Conservation (phyloP, 2,888 invertebrate genomes). For the Macaria notata region DNA sequence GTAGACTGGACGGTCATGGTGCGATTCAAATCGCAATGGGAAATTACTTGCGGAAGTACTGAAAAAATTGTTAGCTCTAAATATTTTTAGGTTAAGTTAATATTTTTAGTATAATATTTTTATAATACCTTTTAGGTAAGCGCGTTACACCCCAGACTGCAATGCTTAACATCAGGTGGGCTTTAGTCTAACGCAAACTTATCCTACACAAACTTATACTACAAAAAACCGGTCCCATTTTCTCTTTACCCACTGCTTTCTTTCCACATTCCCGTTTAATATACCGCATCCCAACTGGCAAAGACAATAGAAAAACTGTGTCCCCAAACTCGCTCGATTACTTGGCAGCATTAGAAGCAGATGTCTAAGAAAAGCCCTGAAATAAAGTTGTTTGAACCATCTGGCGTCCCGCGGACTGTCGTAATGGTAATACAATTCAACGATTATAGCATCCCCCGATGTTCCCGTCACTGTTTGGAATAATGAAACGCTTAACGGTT, state of each 20-base stretch:
- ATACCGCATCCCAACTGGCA: too few relatives aligned
- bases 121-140: background rate
- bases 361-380: constrained; percentile 49
- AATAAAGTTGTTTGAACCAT: constrained; percentile 77
- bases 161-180: background rate
- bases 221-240: background rate
- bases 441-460: constrained; percentile 69
- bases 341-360: constrained; percentile 39
- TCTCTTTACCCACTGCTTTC: too few relatives aligned
- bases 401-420: constrained; percentile 73
- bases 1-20: constrained; percentile 16
- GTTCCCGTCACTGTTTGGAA: constrained; percentile 62
- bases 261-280: too few relatives aligned
- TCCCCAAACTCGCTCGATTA: constrained; percentile 29
- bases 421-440: constrained; percentile 80
- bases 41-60: background rate
- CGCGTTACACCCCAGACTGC: background rate
- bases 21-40: constrained; percentile 1
- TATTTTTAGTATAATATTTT: background rate
- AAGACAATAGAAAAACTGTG: constrained; percentile 17
- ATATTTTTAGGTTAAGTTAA: background rate
- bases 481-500: constrained; percentile 74
- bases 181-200: background rate
- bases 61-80: background rate
- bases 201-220: background rate